A percentile compares a stretch with the other conserved stretches of the same genome.
Evolutionary conservation across 2,797 vertebrate genomes (phyloP).

Genomic region (Enteromius anoplus): DNA sequence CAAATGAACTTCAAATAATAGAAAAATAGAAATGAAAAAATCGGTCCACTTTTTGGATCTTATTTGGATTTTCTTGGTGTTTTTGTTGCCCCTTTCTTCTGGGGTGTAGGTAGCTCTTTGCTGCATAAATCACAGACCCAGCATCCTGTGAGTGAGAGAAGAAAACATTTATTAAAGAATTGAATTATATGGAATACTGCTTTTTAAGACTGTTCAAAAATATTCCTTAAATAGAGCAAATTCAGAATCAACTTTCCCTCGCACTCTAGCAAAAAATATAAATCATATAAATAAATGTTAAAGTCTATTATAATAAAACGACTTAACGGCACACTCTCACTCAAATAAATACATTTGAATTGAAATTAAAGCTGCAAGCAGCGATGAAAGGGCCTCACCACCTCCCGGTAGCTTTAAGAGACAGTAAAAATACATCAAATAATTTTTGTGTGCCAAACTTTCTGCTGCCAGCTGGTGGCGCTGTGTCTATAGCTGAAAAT

Average conservation of each 20-base stretch:
- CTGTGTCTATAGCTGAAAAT: too few species aligned
- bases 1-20: constrained; percentile 12
- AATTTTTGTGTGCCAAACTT: too few species aligned
- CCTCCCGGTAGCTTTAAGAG: too few species aligned
- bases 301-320: not conserved
- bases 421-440: too few species aligned
- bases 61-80: constrained; percentile 85
- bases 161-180: not conserved
- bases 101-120: constrained; percentile 84
- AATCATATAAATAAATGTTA: not conserved
- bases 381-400: too few species aligned
- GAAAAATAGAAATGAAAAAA: constrained; percentile 23
- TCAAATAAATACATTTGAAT: too few species aligned
- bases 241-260: not conserved
- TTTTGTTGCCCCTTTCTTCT: constrained; percentile 91
- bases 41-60: constrained; percentile 60
- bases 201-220: not conserved
- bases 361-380: not conserved
- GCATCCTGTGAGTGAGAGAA: constrained; percentile 79
- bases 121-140: constrained; percentile 97
- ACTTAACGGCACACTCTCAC: not conserved
- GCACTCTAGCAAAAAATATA: not conserved
- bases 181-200: not conserved
- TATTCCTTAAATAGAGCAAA: not conserved
- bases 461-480: too few species aligned